A percentile compares a stretch with the other conserved stretches of the same genome.
These are phyloP conservation scores for Platorchestia sp. DNA, from an alignment of 1,140 invertebrate species.

Conservation along the genomic window DNA sequence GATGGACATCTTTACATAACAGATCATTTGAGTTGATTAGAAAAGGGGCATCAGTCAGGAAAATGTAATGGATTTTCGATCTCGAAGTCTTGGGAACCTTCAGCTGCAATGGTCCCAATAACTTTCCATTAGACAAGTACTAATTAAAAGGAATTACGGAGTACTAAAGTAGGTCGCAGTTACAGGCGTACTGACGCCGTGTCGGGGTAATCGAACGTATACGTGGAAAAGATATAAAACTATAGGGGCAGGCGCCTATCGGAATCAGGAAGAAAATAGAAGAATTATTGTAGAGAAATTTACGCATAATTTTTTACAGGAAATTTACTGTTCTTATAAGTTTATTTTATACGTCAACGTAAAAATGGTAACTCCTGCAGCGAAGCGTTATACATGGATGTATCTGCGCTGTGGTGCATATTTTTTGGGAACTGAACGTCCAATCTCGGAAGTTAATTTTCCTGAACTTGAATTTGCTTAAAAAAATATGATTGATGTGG, in stretches of 20 bases:
- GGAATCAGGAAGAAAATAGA: background rate
- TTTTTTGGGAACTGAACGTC: too few relatives aligned
- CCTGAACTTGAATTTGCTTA: too few relatives aligned
- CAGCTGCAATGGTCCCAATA: constrained; percentile 8
- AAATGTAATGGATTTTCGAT: constrained; percentile 4
- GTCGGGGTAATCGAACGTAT: background rate
- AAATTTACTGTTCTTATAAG: too few relatives aligned
- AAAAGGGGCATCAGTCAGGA: background rate
- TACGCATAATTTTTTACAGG: background rate
- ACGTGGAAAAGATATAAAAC: background rate
- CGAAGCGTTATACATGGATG: too few relatives aligned
- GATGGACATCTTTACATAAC: background rate
- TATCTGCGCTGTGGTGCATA: too few relatives aligned
- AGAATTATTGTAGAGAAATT: background rate
- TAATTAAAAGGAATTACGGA: background rate
- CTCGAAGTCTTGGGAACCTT: background rate
- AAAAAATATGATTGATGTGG: too few relatives aligned
- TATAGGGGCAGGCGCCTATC: background rate
- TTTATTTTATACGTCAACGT: too few relatives aligned
- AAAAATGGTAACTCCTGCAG: too few relatives aligned
- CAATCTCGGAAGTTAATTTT: too few relatives aligned
- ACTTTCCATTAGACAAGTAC: background rate
- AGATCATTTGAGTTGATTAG: background rate
- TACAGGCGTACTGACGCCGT: background rate
- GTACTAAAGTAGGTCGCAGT: background rate